phyloP scores from a whole-genome alignment of 2,888 invertebrate species.

The Clanis bilineata region DNA sequence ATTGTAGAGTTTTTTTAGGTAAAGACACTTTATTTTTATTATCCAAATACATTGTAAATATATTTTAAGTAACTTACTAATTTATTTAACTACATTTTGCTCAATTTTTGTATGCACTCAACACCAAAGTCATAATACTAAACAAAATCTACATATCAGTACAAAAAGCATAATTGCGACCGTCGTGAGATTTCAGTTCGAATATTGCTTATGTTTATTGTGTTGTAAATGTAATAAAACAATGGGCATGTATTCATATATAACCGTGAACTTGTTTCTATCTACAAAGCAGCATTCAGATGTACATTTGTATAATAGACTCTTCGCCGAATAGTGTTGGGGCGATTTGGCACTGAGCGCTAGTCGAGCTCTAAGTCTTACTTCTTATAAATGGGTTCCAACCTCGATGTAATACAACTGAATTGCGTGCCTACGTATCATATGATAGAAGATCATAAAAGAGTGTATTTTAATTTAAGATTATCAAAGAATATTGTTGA shows the following conservation, averaged over 20 bases:
- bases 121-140: slow-evolving; percentile 81
- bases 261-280: not conserved
- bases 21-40: slow-evolving; percentile 75
- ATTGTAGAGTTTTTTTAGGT: slow-evolving; percentile 55
- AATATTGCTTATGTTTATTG: not conserved
- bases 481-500: not conserved
- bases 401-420: slow-evolving; percentile 24
- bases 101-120: slow-evolving; percentile 78
- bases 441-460: not conserved
- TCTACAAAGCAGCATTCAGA: not conserved
- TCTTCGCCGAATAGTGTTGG: slow-evolving; percentile 17
- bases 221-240: not conserved
- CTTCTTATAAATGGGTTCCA: slow-evolving; percentile 33
- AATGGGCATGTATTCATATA: not conserved
- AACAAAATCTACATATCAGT: slow-evolving; percentile 72
- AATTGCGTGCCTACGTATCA: not conserved
- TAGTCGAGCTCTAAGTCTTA: slow-evolving; percentile 61
- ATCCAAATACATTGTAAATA: slow-evolving; percentile 57
- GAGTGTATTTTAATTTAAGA: slow-evolving; percentile 3
- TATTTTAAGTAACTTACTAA: slow-evolving; percentile 62
- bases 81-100: slow-evolving; percentile 81
- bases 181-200: slow-evolving; percentile 11
- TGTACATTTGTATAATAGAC: not conserved
- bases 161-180: slow-evolving; percentile 72
- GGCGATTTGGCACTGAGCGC: slow-evolving; percentile 36